These are phyloP conservation scores for Nasonia giraulti DNA, from an alignment of 1,140 invertebrate species.

Conservation along the genomic window DNA sequence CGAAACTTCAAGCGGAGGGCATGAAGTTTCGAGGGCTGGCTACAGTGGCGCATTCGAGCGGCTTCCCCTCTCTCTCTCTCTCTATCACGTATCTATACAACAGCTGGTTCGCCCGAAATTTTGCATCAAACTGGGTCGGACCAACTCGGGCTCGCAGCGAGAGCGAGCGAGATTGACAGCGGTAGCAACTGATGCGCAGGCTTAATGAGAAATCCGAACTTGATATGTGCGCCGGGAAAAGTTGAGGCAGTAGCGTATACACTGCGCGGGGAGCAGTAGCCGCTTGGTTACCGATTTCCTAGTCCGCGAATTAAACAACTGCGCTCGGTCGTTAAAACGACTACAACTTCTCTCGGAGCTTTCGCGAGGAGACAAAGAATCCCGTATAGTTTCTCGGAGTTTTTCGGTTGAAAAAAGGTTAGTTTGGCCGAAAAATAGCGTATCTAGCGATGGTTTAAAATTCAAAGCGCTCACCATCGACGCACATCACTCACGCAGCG, in stretches of 20 bases:
- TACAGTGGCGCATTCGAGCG: background rate
- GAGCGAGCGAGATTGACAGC: constrained; percentile 22
- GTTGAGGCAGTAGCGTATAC: constrained; percentile 10
- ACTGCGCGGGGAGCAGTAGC: background rate
- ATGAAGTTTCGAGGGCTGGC: constrained; percentile 15
- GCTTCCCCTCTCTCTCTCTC: background rate
- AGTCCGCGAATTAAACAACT: background rate
- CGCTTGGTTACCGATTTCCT: background rate
- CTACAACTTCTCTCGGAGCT: background rate
- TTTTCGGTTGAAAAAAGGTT: too few species aligned
- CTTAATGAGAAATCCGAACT: constrained; percentile 46
- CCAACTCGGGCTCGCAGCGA: constrained; percentile 1
- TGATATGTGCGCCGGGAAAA: constrained; percentile 29
- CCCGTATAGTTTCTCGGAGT: background rate
- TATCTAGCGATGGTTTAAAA: background rate
- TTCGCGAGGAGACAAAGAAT: background rate
- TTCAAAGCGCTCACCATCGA: background rate
- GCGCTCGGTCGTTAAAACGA: background rate
- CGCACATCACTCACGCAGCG: background rate
- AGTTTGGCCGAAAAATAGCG: background rate
- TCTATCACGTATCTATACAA: background rate
- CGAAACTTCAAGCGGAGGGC: constrained; percentile 7
- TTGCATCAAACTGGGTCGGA: constrained; percentile 1
- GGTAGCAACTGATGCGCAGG: constrained; percentile 18
- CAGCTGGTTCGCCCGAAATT: background rate